Evolutionary conservation across 2,888 invertebrate genomes (phyloP).

Genomic region (Drosophila crucigera): DNA sequence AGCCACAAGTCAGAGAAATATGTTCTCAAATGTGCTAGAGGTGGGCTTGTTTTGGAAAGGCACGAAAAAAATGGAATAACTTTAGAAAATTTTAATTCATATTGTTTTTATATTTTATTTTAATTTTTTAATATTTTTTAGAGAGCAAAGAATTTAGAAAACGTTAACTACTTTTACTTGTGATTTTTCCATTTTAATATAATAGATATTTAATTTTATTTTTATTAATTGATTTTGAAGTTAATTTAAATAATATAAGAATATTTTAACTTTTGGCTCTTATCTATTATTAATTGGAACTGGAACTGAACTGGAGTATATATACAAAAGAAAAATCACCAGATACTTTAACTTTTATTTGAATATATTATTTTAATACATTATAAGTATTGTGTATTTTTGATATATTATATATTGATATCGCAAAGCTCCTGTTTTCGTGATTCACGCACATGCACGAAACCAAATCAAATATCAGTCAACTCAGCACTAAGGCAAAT

Average conservation of each 20-base stretch:
- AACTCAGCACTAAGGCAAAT: conserved; percentile 17
- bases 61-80: neutral
- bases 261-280: neutral
- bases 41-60: neutral
- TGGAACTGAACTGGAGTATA: neutral
- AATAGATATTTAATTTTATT: neutral
- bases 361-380: neutral
- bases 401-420: neutral
- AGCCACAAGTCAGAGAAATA: conserved; percentile 36
- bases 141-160: neutral
- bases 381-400: neutral
- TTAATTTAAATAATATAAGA: neutral
- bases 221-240: neutral
- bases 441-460: neutral
- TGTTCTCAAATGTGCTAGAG: conserved; percentile 5
- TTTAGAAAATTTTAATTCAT: neutral
- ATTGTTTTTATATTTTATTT: neutral
- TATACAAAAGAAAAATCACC: neutral
- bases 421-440: neutral
- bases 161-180: neutral
- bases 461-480: neutral
- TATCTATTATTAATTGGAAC: neutral
- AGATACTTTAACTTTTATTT: neutral
- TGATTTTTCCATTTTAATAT: neutral
- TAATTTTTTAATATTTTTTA: neutral